Conservation (phyloP, 2,888 invertebrate genomes). For the Eristalis intricaria region DNA sequence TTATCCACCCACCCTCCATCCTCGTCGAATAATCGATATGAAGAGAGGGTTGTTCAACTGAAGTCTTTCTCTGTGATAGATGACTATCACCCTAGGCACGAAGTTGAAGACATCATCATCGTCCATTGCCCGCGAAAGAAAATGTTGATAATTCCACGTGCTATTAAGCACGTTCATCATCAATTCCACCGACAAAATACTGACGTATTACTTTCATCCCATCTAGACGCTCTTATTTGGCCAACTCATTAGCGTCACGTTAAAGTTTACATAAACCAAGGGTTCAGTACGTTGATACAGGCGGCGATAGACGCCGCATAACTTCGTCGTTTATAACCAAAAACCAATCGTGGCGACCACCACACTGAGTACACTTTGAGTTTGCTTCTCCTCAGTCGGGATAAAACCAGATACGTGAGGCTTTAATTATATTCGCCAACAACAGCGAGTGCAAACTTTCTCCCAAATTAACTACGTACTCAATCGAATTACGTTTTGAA, state of each 20-base stretch:
- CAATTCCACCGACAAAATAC: background rate
- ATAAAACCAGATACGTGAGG: conserved; percentile 22
- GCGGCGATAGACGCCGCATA: background rate
- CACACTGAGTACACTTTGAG: background rate
- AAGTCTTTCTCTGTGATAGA: background rate
- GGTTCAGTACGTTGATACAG: background rate
- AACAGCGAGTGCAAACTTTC: conserved; percentile 1
- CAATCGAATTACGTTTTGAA: background rate
- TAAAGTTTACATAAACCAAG: conserved; percentile 14
- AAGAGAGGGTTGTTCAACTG: too few species aligned
- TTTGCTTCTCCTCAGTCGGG: background rate
- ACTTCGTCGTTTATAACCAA: conserved; percentile 10
- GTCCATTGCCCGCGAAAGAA: background rate
- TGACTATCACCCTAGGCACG: background rate
- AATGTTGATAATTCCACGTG: conserved; percentile 39
- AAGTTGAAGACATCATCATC: background rate
- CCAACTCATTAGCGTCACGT: conserved; percentile 38
- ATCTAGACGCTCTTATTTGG: conserved; percentile 16
- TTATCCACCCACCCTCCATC: background rate
- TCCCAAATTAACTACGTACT: background rate
- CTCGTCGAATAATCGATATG: background rate
- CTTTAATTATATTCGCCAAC: conserved; percentile 10
- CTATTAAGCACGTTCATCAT: conserved; percentile 41
- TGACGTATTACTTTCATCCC: conserved; percentile 11
- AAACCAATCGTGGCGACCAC: background rate